Base-by-base conservation (phyloP, 2,888 invertebrate species). In the Gasteruption jaculator region DNA sequence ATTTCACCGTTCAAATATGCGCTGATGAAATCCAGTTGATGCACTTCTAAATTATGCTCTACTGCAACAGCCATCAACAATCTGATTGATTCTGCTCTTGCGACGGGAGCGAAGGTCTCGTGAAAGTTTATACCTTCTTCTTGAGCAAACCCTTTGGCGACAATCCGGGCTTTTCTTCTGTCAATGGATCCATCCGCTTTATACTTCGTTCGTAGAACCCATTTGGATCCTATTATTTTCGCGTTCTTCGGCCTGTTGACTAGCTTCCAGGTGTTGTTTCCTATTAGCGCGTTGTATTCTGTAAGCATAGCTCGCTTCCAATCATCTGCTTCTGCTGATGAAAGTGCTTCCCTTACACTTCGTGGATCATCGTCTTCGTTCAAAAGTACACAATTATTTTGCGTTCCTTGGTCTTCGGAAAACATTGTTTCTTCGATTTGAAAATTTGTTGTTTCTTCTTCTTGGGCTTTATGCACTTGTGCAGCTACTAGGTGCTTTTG, bases 101-200 rank as follows among this genome's bases (percentile, higher is more conserved):
- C 50, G 4, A 60, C 59, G 14, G 59, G 58, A 5, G 56, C 41
- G 45, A 56, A 61, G 4, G 57, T 60, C 43, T 59, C 52, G 24
- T 44, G 38, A 36, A 47, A 62, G 38, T 62, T 49, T 8, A 59
- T 37, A n/a, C 57, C 60, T 12, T 48, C 46, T 38, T 37, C 16
- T 49, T 61, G 58, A 20, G 35, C 31, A 47, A 49, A 59, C 12
- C 58, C 57, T 45, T 54, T 48, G 3, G 60, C 58, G 1, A 61
- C 60, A 2, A 61, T 27, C 14, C 61, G 25, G 5, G 60, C 60
- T 39, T 58, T 59, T 16, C 42, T 33, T 24, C 46, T 39, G 19
- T 53, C 49, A 6, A 56, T 25, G 10, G 14, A 42, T 12, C 52
- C 54, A 40, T 57, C 44, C 12, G 45, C 8, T 10, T 50, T 41